Conservation (phyloP, 23 tunicate genomes). For the Ascidia mentula region DNA sequence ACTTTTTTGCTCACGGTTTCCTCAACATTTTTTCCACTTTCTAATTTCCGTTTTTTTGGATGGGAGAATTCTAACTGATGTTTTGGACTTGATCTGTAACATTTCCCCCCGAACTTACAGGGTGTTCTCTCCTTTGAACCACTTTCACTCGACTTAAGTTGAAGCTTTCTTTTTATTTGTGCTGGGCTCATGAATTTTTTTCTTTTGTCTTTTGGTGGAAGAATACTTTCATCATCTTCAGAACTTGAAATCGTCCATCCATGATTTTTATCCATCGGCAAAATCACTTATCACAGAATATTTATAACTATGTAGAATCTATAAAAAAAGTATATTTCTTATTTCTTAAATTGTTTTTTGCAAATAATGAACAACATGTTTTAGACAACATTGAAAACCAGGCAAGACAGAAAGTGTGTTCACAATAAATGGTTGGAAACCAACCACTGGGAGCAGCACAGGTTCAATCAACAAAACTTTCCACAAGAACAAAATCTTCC, state of each 20-base stretch:
- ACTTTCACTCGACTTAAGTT: not conserved
- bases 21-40: not conserved
- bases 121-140: not conserved
- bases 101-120: slow-evolving; percentile 53
- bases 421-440: too few species aligned
- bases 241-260: slow-evolving; percentile 65
- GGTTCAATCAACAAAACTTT: too few species aligned
- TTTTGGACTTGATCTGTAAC: slow-evolving; percentile 53
- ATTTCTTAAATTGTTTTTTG: too few species aligned
- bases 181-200: slow-evolving; percentile 40
- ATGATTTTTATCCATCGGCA: slow-evolving; percentile 5
- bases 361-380: too few species aligned
- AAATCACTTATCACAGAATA: too few species aligned
- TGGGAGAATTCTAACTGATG: slow-evolving; percentile 66
- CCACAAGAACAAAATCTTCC: too few species aligned
- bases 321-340: too few species aligned
- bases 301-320: too few species aligned
- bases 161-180: slow-evolving; percentile 8
- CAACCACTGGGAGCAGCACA: too few species aligned
- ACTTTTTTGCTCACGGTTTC: not conserved
- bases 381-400: too few species aligned
- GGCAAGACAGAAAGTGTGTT: too few species aligned
- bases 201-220: slow-evolving; percentile 16
- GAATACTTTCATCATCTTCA: slow-evolving; percentile 33
- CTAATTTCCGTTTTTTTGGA: not conserved